Evolutionary conservation across 2,888 invertebrate genomes (phyloP).

Genomic region (Ophion ellenae): DNA sequence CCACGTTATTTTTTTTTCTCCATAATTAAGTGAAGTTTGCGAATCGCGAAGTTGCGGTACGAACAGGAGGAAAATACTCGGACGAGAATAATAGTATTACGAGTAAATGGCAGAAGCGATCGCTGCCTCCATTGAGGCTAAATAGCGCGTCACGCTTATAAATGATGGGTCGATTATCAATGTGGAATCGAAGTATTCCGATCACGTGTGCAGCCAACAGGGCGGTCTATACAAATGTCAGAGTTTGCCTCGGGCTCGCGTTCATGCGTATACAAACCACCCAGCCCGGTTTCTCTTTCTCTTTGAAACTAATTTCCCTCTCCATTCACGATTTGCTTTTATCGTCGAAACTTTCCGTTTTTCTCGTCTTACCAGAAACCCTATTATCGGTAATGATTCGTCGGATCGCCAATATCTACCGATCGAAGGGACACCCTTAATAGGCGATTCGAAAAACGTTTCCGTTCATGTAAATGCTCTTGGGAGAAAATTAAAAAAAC

Average conservation of each 20-base stretch:
- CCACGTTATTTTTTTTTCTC: too few species aligned
- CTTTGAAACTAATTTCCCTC: conserved; percentile 31
- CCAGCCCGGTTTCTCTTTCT: neutral
- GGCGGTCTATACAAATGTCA: conserved; percentile 18
- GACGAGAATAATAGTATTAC: too few species aligned
- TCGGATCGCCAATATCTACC: neutral
- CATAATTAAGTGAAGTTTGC: too few species aligned
- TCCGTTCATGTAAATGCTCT: neutral
- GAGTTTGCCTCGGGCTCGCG: conserved; percentile 11
- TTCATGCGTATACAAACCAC: conserved; percentile 30
- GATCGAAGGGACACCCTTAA: neutral
- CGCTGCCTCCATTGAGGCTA: neutral
- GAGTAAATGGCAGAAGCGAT: neutral
- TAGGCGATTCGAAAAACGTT: neutral
- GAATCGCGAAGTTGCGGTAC: too few species aligned
- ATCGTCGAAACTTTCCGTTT: conserved; percentile 32
- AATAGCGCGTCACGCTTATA: neutral
- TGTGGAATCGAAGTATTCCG: conserved; percentile 2
- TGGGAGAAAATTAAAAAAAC: too few species aligned
- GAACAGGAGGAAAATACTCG: too few species aligned
- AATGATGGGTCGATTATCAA: conserved; percentile 8
- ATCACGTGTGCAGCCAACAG: neutral
- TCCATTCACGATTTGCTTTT: conserved; percentile 46
- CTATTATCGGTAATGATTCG: neutral
- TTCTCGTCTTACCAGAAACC: neutral